phyloP scores from a whole-genome alignment of 2,113 vertebrate species.

The Symphodus melops region DNA sequence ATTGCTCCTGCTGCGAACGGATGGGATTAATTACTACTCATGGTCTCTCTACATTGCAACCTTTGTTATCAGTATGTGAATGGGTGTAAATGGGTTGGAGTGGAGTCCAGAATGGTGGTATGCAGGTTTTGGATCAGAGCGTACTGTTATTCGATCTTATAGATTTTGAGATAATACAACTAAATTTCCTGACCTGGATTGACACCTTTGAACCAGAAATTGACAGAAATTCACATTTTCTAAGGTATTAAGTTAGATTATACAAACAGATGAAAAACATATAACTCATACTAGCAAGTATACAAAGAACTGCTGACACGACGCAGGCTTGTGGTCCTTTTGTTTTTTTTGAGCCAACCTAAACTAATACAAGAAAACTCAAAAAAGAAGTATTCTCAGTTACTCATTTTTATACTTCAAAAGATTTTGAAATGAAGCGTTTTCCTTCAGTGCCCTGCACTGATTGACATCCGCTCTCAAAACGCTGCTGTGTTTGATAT shows the following conservation, averaged over 20 bases:
- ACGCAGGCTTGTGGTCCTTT: background rate
- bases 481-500: conserved; percentile 16
- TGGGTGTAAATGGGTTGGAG: background rate
- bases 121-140: conserved; percentile 12
- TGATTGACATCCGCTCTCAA: conserved; percentile 19
- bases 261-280: background rate
- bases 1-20: no score
- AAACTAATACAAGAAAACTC: conserved; percentile 1
- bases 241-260: background rate
- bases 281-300: background rate
- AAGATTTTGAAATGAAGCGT: conserved; percentile 14
- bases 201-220: background rate
- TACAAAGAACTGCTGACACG: background rate
- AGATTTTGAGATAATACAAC: background rate
- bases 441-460: conserved; percentile 22
- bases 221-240: background rate
- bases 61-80: no score
- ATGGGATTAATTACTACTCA: no score
- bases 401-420: conserved; percentile 18
- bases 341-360: background rate
- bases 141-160: background rate
- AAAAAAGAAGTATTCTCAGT: background rate
- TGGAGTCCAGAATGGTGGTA: conserved; percentile 41
- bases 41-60: no score
- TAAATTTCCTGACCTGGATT: background rate